Evolutionary conservation across 2,797 vertebrate species (phyloP).

Genomic region (Xyrichtys novacula): DNA sequence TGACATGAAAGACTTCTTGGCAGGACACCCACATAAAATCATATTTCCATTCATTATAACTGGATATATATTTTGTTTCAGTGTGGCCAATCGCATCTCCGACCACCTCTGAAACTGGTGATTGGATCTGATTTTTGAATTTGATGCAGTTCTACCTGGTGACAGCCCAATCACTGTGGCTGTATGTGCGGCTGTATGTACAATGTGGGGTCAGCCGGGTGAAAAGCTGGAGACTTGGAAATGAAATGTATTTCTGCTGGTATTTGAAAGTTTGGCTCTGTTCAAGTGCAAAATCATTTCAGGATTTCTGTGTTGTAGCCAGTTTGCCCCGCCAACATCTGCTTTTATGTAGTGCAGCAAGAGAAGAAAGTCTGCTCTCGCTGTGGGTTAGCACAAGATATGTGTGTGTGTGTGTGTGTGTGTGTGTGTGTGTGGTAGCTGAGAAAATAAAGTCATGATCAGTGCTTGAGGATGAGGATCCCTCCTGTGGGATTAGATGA

Average conservation of each 20-base stretch:
- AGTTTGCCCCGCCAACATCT: constrained; percentile 18
- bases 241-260: constrained; percentile 18
- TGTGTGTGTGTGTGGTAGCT: constrained; percentile 76
- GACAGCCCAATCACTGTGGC: constrained; percentile 17
- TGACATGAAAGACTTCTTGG: constrained; percentile 18
- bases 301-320: constrained; percentile 26
- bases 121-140: constrained; percentile 49
- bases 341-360: constrained; percentile 29
- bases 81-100: constrained; percentile 45
- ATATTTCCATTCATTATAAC: constrained; percentile 49
- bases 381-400: constrained; percentile 58
- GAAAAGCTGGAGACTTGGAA: constrained; percentile 30
- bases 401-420: constrained; percentile 38
- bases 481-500: constrained; percentile 71
- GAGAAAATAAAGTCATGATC: constrained; percentile 83
- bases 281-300: constrained; percentile 25
- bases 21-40: constrained; percentile 7
- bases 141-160: constrained; percentile 44
- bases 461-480: constrained; percentile 67
- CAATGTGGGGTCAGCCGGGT: constrained; percentile 11
- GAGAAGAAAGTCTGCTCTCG: constrained; percentile 39
- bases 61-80: constrained; percentile 48
- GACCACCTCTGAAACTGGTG: constrained; percentile 49
- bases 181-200: constrained; percentile 7
- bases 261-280: constrained; percentile 33